A percentile compares a stretch with the other conserved stretches of the same genome.
phyloP scores from a whole-genome alignment of 1,140 invertebrate species.

The Aphelinus certus region DNA sequence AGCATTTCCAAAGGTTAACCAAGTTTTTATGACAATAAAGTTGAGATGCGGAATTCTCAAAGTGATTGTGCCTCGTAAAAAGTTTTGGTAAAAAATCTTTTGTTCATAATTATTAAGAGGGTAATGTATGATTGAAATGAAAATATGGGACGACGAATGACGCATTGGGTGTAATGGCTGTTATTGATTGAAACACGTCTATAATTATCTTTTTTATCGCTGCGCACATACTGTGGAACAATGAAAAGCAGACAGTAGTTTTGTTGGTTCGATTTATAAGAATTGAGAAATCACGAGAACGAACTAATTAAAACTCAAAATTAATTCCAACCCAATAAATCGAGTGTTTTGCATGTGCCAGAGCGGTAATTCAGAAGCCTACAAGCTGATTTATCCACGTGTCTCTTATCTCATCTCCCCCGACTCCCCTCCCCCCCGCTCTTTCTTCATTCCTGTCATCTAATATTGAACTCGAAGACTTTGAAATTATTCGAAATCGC shows the following conservation, averaged over 20 bases:
- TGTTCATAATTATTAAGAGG: too few species aligned
- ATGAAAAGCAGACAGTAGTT: too few species aligned
- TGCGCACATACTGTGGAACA: too few species aligned
- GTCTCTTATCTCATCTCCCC: neutral
- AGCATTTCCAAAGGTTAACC: too few species aligned
- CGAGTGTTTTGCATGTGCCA: slow-evolving; percentile 25
- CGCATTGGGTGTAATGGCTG: slow-evolving; percentile 6
- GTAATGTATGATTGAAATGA: neutral
- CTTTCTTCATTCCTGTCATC: neutral
- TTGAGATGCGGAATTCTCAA: too few species aligned
- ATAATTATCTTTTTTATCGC: too few species aligned
- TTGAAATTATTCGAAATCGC: too few species aligned
- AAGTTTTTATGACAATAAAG: too few species aligned
- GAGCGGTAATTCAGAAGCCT: slow-evolving; percentile 37
- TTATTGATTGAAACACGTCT: neutral
- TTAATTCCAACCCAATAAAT: slow-evolving; percentile 42
- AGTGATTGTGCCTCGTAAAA: too few species aligned
- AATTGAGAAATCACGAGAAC: neutral
- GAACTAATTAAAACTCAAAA: slow-evolving; percentile 25
- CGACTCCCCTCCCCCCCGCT: neutral
- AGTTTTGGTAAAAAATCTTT: too few species aligned
- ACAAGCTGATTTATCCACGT: slow-evolving; percentile 6
- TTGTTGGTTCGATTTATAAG: too few species aligned
- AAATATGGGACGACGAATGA: slow-evolving; percentile 16
- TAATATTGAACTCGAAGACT: neutral